Evolutionary conservation across 2,113 vertebrate genomes (phyloP), one percentile per base, ranked within the genome.

Genomic region (human): DNA sequence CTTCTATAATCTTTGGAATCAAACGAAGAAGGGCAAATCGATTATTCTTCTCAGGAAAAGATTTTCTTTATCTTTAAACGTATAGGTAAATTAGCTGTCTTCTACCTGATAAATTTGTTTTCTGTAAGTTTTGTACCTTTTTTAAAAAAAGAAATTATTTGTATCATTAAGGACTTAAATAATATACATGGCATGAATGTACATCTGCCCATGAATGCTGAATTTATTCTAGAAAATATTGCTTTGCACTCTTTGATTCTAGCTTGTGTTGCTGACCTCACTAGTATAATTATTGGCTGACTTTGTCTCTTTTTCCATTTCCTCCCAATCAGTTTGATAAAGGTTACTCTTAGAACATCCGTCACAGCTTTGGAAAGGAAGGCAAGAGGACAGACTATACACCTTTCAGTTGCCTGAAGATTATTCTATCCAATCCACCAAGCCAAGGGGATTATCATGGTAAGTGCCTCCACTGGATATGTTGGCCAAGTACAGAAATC

Each of bases 321-420:
- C 73, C 64, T 96, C 94, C 93, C 94, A 10, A 97, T 96, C 92
- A 99, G 99, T 99, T 99, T 99, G 99, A 99, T 98, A 99, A 99
- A 99, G 99, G 99, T 55, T 99, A 99, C 90, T 99, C 99, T 97
- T 99, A 99, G 98, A 99, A 99, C 97, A 99, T 99, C 97, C 99
- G 99, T 59, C 99, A 99, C 98, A 99, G 38, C 98, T 99, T 99
- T 88, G 99, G 99, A 89, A 99, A 99, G 97, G 99, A 99, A 99
- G 99, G 99, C 97, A 99, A 98, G 98, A 99, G 99, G 93, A 99
- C 99, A 20, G 99, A 99, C 98, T 99, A 99, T 98, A 99, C 99
- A 22, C 99, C 99, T 75, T 99, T 99, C 98, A 99, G 99, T 97
- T 99, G 99, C 98, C 99, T 99, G 99, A 99, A 99, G 99, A 99